Conservation (phyloP, 2,797 vertebrate species). For the Austrolebias charrua region DNA sequence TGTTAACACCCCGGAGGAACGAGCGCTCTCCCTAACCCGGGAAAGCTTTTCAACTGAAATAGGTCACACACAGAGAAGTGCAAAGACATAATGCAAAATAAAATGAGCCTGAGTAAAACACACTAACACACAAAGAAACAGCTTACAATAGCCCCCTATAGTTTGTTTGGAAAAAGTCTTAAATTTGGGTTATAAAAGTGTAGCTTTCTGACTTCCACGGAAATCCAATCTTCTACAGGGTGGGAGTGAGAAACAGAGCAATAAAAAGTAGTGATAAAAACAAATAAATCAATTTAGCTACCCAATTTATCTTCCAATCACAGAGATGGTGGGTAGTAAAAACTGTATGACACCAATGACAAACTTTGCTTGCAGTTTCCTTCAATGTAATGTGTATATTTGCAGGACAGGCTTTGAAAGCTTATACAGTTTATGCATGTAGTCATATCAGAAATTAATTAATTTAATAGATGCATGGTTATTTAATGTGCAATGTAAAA, state of each 20-base stretch:
- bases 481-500: slow-evolving; percentile 53
- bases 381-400: slow-evolving; percentile 32
- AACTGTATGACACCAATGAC: slow-evolving; percentile 59
- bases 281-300: slow-evolving; percentile 74
- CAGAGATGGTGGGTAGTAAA: slow-evolving; percentile 66
- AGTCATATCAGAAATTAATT: slow-evolving; percentile 13
- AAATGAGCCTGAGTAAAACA: slow-evolving; percentile 56
- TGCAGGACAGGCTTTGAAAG: too few relatives aligned
- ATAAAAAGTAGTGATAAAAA: slow-evolving; percentile 60
- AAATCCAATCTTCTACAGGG: slow-evolving; percentile 58
- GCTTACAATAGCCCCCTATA: background rate
- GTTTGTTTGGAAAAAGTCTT: slow-evolving; percentile 49
- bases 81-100: slow-evolving; percentile 15
- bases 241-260: slow-evolving; percentile 50
- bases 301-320: slow-evolving; percentile 69
- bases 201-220: slow-evolving; percentile 58
- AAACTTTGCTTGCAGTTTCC: slow-evolving; percentile 63
- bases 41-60: slow-evolving; percentile 30
- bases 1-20: slow-evolving; percentile 34
- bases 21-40: slow-evolving; percentile 30
- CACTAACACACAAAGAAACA: slow-evolving; percentile 13
- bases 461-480: slow-evolving; percentile 50
- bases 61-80: slow-evolving; percentile 47
- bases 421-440: background rate
- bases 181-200: slow-evolving; percentile 68